Evolutionary conservation across 1,140 invertebrate genomes (phyloP).

Genomic region (Gonatopus flavifemur): DNA sequence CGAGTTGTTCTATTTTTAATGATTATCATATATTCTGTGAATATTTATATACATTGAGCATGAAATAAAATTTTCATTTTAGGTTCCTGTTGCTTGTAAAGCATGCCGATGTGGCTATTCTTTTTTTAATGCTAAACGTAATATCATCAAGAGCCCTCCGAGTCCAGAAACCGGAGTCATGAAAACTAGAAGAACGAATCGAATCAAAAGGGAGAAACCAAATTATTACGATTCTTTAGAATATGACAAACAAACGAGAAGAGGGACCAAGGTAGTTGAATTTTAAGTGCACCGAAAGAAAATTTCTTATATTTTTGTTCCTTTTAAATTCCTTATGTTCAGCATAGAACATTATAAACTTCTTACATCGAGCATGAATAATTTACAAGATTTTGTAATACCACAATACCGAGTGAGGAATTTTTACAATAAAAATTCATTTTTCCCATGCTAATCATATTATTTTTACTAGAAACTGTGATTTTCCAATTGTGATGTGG

Average conservation of each 20-base stretch:
- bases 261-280: constrained; percentile 53
- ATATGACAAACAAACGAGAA: constrained; percentile 71
- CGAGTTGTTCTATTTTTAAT: constrained; percentile 3
- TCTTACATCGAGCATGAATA: too few species aligned
- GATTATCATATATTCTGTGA: constrained; percentile 4
- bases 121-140: constrained; percentile 71
- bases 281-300: too few species aligned
- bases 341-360: too few species aligned
- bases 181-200: constrained; percentile 66
- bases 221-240: constrained; percentile 83
- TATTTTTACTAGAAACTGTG: too few species aligned
- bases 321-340: constrained; percentile 6
- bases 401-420: too few species aligned
- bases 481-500: too few species aligned
- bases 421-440: too few species aligned
- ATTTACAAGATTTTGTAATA: too few species aligned
- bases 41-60: not conserved
- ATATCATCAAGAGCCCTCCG: constrained; percentile 57
- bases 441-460: too few species aligned
- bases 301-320: constrained; percentile 13
- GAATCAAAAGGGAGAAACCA: constrained; percentile 75
- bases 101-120: constrained; percentile 77
- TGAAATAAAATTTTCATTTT: constrained; percentile 19
- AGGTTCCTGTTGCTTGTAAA: constrained; percentile 81
- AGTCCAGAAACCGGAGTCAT: constrained; percentile 54